Base-by-base conservation (phyloP, 1,140 invertebrate genomes). In the Neodiprion virginianus region DNA sequence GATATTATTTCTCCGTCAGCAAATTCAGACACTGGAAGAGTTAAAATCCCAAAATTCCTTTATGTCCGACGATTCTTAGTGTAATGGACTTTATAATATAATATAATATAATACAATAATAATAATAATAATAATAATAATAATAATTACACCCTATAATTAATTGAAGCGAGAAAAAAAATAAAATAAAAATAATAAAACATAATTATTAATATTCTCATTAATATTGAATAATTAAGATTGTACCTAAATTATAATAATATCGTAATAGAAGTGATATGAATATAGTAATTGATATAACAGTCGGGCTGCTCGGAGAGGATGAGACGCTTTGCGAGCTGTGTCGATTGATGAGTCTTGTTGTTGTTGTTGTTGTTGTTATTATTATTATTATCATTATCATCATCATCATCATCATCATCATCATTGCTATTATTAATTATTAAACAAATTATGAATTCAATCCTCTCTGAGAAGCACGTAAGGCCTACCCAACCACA, bases 1-100 rank as follows among this genome's bases (percentile, higher is more conserved):
- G 91, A 94, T 96, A 88, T 93, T 97, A 90, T 96, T 96, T 91
- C 91, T 96, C 83, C 94, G 95, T 86, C 95, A 96, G 89, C 95
- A 96, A 92, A 96, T 96, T 81, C 93, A 94, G 88, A 93, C 92
- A 82, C 89, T 97, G 89, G 95, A 97, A 92, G 94, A 96, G 90
- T 91, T 96, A 89, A 97, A 96, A 92, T 95, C 94, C 89, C 95
- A 96, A 92, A 96, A 96, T 92, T 95, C 95, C 82, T 96, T 96
- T 86, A 95, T 95, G 94, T 94, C 93, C 84, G 94, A 95, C 80
- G 93, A 94, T 88, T 90, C 90, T 88, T 90, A 90, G 88, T 90
- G 86, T 88, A 88, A 87, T 86, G 85, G 84, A 87, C 87, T 88
- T 88, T 88, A 88, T 88, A 88, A 88, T 40, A 40, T 40, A 14